Evolutionary conservation across 1,140 invertebrate species (phyloP), one percentile per base, ranked within the genome.

Genomic region (Reticulitermes speratus): DNA sequence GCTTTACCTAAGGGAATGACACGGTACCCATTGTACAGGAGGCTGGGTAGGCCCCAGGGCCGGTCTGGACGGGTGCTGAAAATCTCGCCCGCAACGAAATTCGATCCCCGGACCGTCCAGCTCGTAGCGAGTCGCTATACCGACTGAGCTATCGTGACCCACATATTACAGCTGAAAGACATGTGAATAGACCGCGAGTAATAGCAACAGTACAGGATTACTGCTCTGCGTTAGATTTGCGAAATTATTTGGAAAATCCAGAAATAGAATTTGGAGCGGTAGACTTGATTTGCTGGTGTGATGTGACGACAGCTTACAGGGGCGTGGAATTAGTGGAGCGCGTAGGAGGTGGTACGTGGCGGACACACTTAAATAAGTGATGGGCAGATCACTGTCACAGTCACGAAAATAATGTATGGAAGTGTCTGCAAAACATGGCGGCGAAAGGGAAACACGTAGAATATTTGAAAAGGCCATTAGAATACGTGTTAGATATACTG

Each of bases 281-380:
- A n/a, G 16, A 75, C 0, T 75, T 25, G 65, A 75, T 75, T 75
- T 75, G 25, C 25, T 25, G 65, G 7, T 14, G 65, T 75, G n/a
- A 75, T 75, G 65, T 75, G 65, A 25, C n/a, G 65, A 30, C 65
- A 75, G 65, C 25, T 65, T 75, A 75, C n/a, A 30, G 7, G 0
- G n/a, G 65, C n/a, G 65, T 30, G 25, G n/a, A 30, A 75, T 75
- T 75, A 75, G 65, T 25, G 3, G 25, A 12, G n/a, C 65, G 14
- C n/a, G 65, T 75, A 30, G 5, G 8, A 75, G 30, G 30, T 75
- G 9, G 65, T 75, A 75, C 14, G 38, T 38, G 2, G 9, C 25
- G 65, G 65, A 75, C 65, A 75, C 65, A 75, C n/a, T 30, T 75
- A n/a, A 75, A 75, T 75, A 75, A 75, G 65, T 75, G n/a, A 75